Conservation (phyloP, 2,888 invertebrate genomes). For the Rhingia rostrata region DNA sequence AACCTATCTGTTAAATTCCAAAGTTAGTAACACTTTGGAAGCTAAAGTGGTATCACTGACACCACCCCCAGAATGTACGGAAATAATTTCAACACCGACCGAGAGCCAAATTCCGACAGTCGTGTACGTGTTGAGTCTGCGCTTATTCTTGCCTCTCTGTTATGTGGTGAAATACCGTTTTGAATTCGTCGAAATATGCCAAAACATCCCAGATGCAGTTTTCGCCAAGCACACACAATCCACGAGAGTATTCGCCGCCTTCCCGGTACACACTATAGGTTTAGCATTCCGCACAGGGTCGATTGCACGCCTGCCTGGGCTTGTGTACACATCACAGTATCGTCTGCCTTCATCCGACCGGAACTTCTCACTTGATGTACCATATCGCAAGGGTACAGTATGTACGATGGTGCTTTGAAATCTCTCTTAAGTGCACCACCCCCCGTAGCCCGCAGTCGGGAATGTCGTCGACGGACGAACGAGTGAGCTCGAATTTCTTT, state of each 20-base stretch:
- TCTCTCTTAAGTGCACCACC: constrained; percentile 49
- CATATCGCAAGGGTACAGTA: constrained; percentile 7
- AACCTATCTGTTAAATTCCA: too few species aligned
- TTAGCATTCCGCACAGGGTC: constrained; percentile 37
- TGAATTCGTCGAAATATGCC: constrained; percentile 11
- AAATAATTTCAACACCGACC: constrained; percentile 16
- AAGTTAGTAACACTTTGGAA: too few species aligned
- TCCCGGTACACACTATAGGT: constrained; percentile 34
- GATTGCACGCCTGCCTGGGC: constrained; percentile 59
- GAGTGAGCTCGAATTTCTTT: constrained; percentile 56
- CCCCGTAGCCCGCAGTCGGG: constrained; percentile 22
- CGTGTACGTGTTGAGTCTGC: constrained; percentile 55
- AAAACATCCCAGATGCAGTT: constrained; percentile 50
- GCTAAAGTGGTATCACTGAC: constrained; percentile 53
- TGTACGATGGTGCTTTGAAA: constrained; percentile 44
- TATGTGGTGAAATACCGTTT: constrained; percentile 59
- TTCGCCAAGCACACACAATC: constrained; percentile 40
- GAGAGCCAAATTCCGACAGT: constrained; percentile 1
- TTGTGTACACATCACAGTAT: constrained; percentile 42
- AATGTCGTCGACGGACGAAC: not conserved
- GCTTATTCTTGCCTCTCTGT: constrained; percentile 50
- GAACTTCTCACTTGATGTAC: constrained; percentile 69
- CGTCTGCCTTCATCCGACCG: constrained; percentile 68
- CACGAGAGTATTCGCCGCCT: constrained; percentile 63
- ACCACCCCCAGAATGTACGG: not conserved